Conservation (phyloP, 1,140 invertebrate genomes). For the Bombus breviceps region DNA sequence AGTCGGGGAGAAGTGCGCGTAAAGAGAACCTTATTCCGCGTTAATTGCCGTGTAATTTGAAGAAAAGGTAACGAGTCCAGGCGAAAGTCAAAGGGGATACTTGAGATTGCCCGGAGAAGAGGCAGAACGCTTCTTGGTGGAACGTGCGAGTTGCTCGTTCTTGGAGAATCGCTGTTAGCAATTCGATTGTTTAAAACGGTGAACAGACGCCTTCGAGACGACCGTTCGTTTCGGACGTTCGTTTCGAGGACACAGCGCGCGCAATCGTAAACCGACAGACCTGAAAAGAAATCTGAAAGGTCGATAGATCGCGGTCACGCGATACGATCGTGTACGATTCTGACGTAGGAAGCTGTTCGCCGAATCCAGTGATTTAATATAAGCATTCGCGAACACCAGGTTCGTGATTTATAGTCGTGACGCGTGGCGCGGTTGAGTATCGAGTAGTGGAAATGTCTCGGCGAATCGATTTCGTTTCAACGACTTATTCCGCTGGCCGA, state of each 20-base stretch:
- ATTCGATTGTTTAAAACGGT: too few relatives aligned
- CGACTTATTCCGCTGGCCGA: not conserved
- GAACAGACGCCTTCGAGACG: not conserved
- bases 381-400: conserved; percentile 24
- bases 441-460: not conserved
- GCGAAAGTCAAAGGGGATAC: not conserved
- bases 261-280: not conserved
- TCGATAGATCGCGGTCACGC: conserved; percentile 45
- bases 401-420: conserved; percentile 46
- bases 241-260: not conserved
- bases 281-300: conserved; percentile 48
- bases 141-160: not conserved
- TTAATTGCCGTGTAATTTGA: conserved; percentile 17
- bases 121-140: not conserved
- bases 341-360: not conserved
- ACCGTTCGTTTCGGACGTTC: not conserved
- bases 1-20: not conserved
- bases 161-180: not conserved
- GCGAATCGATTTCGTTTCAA: not conserved
- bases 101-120: not conserved
- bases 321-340: conserved; percentile 32
- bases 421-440: conserved; percentile 38
- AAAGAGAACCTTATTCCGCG: not conserved
- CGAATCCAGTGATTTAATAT: conserved; percentile 46
- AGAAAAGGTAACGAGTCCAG: not conserved